These are phyloP conservation scores for Anadara kagoshimensis DNA, from an alignment of 1,140 invertebrate genomes.

Conservation along the genomic window DNA sequence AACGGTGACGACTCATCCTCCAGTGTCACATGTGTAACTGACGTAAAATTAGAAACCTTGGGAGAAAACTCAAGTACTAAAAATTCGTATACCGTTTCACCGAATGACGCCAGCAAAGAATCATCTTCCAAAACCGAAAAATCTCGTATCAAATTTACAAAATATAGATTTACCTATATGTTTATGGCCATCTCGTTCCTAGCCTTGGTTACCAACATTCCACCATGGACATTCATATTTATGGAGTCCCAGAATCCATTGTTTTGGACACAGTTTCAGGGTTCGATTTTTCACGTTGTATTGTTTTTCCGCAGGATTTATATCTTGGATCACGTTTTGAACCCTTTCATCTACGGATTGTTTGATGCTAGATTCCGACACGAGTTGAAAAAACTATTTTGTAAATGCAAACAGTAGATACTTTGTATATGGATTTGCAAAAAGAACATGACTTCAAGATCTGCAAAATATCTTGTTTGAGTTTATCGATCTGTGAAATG, in stretches of 20 bases:
- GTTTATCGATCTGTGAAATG: no score
- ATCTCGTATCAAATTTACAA: not conserved
- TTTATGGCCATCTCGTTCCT: conserved; percentile 7
- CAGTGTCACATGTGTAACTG: not conserved
- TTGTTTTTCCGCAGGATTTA: not conserved
- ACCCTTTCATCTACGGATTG: conserved; percentile 4
- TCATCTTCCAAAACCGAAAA: not conserved
- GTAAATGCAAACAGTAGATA: not conserved
- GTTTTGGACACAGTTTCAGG: not conserved
- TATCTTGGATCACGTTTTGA: conserved; percentile 1
- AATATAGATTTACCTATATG: conserved; percentile 10
- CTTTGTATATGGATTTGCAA: no score
- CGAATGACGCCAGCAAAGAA: not conserved
- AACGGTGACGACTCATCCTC: not conserved
- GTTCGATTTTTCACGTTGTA: not conserved
- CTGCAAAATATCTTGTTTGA: no score
- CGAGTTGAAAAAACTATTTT: conserved; percentile 1
- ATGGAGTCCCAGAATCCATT: conserved; percentile 4
- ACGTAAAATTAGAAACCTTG: not conserved
- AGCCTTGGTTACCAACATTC: not conserved
- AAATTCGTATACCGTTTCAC: not conserved
- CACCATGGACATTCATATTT: conserved; percentile 1
- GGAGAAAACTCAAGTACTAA: not conserved
- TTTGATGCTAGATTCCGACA: not conserved
- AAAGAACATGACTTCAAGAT: no score